A percentile compares a stretch with the other conserved stretches of the same genome.
phyloP scores from a whole-genome alignment of 30 jellyfish, hydroid and myxozoan genomes.

The Turritopsis rubra region DNA sequence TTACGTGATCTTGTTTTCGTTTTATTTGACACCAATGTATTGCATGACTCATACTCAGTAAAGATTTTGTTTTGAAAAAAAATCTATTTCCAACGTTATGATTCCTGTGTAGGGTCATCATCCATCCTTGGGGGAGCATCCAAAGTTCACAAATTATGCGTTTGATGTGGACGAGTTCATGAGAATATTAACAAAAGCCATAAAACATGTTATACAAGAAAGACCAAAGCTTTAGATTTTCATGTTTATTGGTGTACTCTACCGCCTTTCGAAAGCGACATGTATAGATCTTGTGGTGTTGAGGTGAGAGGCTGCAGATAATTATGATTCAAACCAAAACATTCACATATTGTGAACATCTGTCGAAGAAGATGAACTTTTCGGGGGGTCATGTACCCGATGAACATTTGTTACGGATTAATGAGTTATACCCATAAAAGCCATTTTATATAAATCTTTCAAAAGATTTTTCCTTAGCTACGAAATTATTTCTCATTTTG shows the following conservation, averaged over 20 bases:
- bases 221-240: slow-evolving; percentile 12
- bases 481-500: not conserved
- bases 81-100: not conserved
- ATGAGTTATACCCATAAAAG: not conserved
- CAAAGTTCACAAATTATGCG: slow-evolving; percentile 71
- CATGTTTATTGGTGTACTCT: no score
- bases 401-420: not conserved
- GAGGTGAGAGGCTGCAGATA: not conserved
- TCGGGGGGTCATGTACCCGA: not conserved
- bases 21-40: not conserved
- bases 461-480: not conserved
- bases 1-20: not conserved
- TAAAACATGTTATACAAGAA: slow-evolving; percentile 24
- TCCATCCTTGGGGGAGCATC: slow-evolving; percentile 77
- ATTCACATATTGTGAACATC: not conserved
- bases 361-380: not conserved
- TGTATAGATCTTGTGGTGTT: no score
- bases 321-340: not conserved
- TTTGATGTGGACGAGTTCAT: slow-evolving; percentile 63
- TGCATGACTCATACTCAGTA: not conserved
- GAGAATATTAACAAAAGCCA: slow-evolving; percentile 44
- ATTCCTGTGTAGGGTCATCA: slow-evolving; percentile 63
- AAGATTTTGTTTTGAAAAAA: no score
- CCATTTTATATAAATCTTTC: not conserved
- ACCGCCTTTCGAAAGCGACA: no score